phyloP scores from a whole-genome alignment of 2,888 invertebrate genomes.

The Acleris literana region DNA sequence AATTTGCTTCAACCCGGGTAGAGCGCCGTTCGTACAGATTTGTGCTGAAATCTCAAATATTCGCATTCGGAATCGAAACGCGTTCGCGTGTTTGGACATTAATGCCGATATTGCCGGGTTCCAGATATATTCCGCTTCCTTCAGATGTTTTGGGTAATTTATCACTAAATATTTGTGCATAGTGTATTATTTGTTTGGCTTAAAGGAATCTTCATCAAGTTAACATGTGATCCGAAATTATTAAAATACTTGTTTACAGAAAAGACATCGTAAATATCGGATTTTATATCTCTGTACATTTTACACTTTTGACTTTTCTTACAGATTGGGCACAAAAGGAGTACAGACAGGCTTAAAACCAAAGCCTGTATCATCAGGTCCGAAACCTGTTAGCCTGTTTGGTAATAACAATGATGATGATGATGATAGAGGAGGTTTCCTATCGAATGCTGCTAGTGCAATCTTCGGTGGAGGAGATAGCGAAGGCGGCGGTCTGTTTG shows the following conservation, averaged over 20 bases:
- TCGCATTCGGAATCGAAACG: conserved; percentile 89
- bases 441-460: conserved; percentile 57
- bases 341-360: conserved; percentile 76
- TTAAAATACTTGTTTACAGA: conserved; percentile 1
- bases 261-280: neutral
- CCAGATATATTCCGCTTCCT: conserved; percentile 82
- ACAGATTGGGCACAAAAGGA: conserved; percentile 71
- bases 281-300: neutral
- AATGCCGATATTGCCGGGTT: conserved; percentile 86
- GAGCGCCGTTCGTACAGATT: conserved; percentile 86
- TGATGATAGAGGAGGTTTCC: conserved; percentile 56
- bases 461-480: conserved; percentile 47
- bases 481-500: conserved; percentile 41
- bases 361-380: conserved; percentile 69
- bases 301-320: conserved; percentile 40
- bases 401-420: conserved; percentile 57
- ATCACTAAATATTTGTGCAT: neutral
- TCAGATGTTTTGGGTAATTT: conserved; percentile 77
- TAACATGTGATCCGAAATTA: no score
- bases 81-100: conserved; percentile 90
- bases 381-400: conserved; percentile 69
- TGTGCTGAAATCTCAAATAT: conserved; percentile 92
- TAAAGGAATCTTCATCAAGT: no score
- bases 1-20: conserved; percentile 87
- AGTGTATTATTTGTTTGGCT: no score